A percentile compares a stretch with the other conserved stretches of the same genome.
Conservation (phyloP, 2,888 invertebrate genomes). For the Heliconius charithonia region DNA sequence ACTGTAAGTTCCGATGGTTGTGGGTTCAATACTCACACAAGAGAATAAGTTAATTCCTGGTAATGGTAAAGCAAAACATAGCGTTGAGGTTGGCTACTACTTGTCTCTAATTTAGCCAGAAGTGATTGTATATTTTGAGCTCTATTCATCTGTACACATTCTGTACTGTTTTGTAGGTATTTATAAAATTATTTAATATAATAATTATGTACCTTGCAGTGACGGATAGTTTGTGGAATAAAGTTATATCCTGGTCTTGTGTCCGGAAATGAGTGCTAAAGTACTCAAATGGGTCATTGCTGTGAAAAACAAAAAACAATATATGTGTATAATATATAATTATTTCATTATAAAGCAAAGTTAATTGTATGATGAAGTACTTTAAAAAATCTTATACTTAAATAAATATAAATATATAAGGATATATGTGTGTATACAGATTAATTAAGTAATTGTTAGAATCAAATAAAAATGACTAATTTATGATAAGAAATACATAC, state of each 20-base stretch:
- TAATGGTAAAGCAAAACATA: no score
- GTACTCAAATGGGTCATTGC: constrained; percentile 92
- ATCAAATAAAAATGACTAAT: not conserved
- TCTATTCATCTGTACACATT: no score
- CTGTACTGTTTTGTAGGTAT: no score
- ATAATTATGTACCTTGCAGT: constrained; percentile 86
- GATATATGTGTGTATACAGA: not conserved
- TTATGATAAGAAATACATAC: constrained; percentile 52
- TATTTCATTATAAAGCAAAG: not conserved
- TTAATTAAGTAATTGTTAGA: not conserved
- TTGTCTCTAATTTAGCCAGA: no score
- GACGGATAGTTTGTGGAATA: constrained; percentile 93
- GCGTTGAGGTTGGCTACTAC: no score
- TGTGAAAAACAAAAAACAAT: constrained; percentile 57
- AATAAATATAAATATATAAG: no score
- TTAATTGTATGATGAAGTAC: not conserved
- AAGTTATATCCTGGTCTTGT: constrained; percentile 92
- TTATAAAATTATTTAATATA: not conserved
- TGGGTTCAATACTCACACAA: no score
- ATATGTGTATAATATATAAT: not conserved
- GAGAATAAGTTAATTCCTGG: no score
- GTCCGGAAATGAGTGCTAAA: constrained; percentile 91
- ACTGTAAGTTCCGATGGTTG: no score
- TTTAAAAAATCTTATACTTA: no score
- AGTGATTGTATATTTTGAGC: no score